Percentiles rank a stretch among this genome's conserved stretches.
phyloP scores from a whole-genome alignment of 64 coral and sea anemone genomes.

The Actinia tenebrosa region DNA sequence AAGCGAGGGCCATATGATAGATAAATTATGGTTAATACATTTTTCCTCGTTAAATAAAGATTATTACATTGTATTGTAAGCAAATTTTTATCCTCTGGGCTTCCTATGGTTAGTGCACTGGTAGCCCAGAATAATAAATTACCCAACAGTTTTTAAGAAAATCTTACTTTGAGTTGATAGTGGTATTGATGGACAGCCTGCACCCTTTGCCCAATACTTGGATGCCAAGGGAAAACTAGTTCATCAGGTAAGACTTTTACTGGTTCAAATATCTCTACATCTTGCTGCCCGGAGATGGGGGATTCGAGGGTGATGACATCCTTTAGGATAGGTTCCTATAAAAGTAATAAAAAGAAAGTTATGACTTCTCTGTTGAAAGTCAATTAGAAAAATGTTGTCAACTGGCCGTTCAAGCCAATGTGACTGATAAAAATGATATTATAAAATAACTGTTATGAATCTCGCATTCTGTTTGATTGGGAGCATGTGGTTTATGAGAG shows the following conservation, averaged over 20 bases:
- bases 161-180: constrained; percentile 71
- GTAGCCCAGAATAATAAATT: neutral
- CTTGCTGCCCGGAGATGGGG: constrained; percentile 91
- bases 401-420: too few relatives aligned
- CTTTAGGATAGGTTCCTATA: neutral
- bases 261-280: constrained; percentile 89
- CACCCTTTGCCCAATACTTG: constrained; percentile 33
- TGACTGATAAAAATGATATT: too few relatives aligned
- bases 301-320: neutral
- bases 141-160: neutral
- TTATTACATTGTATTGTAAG: too few relatives aligned
- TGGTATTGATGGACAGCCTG: constrained; percentile 51
- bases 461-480: too few relatives aligned
- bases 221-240: constrained; percentile 93
- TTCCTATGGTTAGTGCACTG: neutral
- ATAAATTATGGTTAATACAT: too few relatives aligned
- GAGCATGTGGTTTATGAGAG: too few relatives aligned
- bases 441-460: too few relatives aligned
- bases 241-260: constrained; percentile 72
- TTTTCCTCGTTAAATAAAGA: too few relatives aligned
- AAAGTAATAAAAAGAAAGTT: too few relatives aligned
- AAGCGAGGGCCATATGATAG: too few relatives aligned
- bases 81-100: neutral
- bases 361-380: too few relatives aligned
- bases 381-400: too few relatives aligned